These are phyloP conservation scores for Euspilapteryx auroguttella DNA, from an alignment of 2,888 invertebrate species.

Conservation along the genomic window DNA sequence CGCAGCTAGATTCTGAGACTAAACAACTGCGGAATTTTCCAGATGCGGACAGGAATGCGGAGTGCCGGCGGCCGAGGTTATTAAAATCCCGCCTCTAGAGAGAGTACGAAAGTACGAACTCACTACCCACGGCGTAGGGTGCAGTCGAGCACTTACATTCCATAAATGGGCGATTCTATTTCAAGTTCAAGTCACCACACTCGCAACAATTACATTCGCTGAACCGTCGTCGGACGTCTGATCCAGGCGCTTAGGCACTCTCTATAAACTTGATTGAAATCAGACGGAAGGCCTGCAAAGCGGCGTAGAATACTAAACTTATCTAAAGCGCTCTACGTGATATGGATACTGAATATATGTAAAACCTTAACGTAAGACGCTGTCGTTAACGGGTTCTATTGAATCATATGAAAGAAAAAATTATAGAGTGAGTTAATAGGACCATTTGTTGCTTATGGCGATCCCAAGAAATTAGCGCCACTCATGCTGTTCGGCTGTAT, in stretches of 20 bases:
- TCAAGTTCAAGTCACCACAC: too few species aligned
- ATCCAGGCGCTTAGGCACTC: too few species aligned
- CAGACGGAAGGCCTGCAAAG: slow-evolving; percentile 17
- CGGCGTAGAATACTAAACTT: slow-evolving; percentile 24
- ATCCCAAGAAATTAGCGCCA: too few species aligned
- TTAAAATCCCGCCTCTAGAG: slow-evolving; percentile 2
- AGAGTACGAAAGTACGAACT: too few species aligned
- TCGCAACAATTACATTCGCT: too few species aligned
- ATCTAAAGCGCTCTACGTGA: slow-evolving; percentile 20
- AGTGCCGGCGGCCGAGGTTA: slow-evolving; percentile 1
- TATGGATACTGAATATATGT: too few species aligned
- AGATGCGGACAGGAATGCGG: slow-evolving; percentile 16
- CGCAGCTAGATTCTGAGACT: slow-evolving; percentile 25
- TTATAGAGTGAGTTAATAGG: too few species aligned
- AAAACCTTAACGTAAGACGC: slow-evolving; percentile 29
- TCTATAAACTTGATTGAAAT: slow-evolving; percentile 10
- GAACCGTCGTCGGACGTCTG: too few species aligned
- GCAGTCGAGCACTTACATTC: slow-evolving; percentile 2
- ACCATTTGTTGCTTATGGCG: too few species aligned
- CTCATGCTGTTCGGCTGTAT: too few species aligned
- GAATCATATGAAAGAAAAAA: too few species aligned
- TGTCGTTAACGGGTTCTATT: slow-evolving; percentile 27
- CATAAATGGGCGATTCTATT: slow-evolving; percentile 1
- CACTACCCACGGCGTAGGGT: too few species aligned
- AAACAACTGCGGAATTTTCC: slow-evolving; percentile 30